A percentile compares a stretch with the other conserved stretches of the same genome.
Evolutionary conservation across 2,888 invertebrate species (phyloP).

Genomic region (Tetragonula carbonaria): DNA sequence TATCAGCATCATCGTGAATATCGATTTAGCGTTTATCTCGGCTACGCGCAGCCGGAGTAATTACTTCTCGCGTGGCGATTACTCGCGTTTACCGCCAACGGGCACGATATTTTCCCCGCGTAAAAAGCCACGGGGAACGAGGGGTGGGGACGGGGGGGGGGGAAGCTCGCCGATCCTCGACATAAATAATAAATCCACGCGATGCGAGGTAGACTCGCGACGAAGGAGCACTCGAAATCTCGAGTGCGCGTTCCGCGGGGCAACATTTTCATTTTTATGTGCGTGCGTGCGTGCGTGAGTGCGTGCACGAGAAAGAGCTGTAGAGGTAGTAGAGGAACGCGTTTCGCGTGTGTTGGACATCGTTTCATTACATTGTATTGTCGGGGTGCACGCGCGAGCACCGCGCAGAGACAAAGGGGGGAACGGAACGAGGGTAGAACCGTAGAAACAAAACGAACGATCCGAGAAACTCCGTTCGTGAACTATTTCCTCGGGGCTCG

Average conservation of each 20-base stretch:
- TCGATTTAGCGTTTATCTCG: constrained; percentile 44
- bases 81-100: background rate
- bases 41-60: constrained; percentile 29
- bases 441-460: constrained; percentile 62
- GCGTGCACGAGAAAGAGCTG: background rate
- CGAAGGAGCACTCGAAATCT: constrained; percentile 58
- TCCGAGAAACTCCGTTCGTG: constrained; percentile 68
- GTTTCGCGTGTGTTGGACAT: constrained; percentile 39
- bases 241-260: constrained; percentile 52
- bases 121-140: constrained; percentile 8
- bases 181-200: constrained; percentile 57
- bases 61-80: constrained; percentile 23
- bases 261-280: constrained; percentile 60
- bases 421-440: constrained; percentile 49
- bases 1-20: constrained; percentile 31
- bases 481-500: constrained; percentile 77
- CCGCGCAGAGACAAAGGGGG: constrained; percentile 46
- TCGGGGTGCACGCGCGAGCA: constrained; percentile 44
- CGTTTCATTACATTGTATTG: constrained; percentile 67
- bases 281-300: constrained; percentile 2
- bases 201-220: constrained; percentile 22
- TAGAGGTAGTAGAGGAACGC: background rate
- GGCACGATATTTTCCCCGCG: background rate
- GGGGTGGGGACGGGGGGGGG: no score
- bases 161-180: constrained; percentile 31